Base-by-base conservation (phyloP, 2,797 vertebrate species). In the Cossypha niveicapilla region DNA sequence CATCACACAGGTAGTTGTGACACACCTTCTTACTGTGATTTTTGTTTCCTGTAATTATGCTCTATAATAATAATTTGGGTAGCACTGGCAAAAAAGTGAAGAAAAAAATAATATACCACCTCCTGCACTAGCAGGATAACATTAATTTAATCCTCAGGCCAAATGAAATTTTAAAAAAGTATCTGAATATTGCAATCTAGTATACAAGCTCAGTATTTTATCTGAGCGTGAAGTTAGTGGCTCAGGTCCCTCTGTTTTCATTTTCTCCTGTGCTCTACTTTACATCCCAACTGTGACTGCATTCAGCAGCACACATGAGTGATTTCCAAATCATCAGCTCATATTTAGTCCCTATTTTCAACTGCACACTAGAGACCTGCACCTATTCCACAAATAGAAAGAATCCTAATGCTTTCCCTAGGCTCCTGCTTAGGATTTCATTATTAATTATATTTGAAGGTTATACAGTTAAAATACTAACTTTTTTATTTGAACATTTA, bases 401-500 rank as follows among this genome's bases (percentile, higher is more conserved):
- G 79, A 93, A 95, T 79, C 80, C 92, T 94, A 96, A 92, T 77
- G 91, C 86, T 92, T 95, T 96, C 91, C 85, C 65, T 88, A 96
- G 75, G 83, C 83, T 93, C 57, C 83, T 92, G 74, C 92, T 97
- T 96, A 96, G 93, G 94, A 96, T 96, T 97, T 93, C 95, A 96
- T 96, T 97, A 96, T 92, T 97, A 96, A 97, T 97, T 97, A 97
- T 95, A 86, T 94, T 95, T 97, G 90, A 98, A 97, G 93, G 96
- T 94, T 97, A 96, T 97, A 96, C 84, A 93, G 97, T 95, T 96
- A 97, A 97, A 97, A 97, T 94, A 96, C 94, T 94, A 96, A 96
- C 57, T 96, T 97, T 95, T 97, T 97, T 96, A 97, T 95, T 93
- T 96, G 93, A 97, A 97, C 92, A 91, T 97, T 97, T 98, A 96